Evolutionary conservation across 2,888 invertebrate genomes (phyloP).

Genomic region (Apotomis turbidana): DNA sequence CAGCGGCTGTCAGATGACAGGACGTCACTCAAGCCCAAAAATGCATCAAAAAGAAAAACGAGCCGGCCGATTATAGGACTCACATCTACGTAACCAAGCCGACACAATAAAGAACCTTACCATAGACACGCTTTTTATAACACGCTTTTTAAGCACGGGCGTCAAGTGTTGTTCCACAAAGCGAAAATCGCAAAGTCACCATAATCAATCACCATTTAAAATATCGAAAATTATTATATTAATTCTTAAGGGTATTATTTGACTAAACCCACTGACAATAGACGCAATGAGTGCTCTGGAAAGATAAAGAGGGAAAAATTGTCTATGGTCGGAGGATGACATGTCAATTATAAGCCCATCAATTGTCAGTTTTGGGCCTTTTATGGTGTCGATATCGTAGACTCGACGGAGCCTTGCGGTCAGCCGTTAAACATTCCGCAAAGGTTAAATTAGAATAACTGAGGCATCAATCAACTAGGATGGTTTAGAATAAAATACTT

Average conservation of each 20-base stretch:
- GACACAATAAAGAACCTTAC: slow-evolving; percentile 50
- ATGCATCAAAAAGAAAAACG: slow-evolving; percentile 38
- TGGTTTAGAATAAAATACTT: slow-evolving; percentile 27
- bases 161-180: slow-evolving; percentile 55
- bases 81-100: slow-evolving; percentile 15
- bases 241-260: slow-evolving; percentile 78
- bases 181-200: slow-evolving; percentile 68
- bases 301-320: slow-evolving; percentile 59
- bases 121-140: slow-evolving; percentile 53
- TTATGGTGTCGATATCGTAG: slow-evolving; percentile 56
- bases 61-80: slow-evolving; percentile 30
- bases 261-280: slow-evolving; percentile 77
- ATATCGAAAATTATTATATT: slow-evolving; percentile 80
- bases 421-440: slow-evolving; percentile 39
- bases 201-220: slow-evolving; percentile 81
- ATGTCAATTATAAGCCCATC: slow-evolving; percentile 79
- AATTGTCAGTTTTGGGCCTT: slow-evolving; percentile 59
- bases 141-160: slow-evolving; percentile 48
- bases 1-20: slow-evolving; percentile 51
- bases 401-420: slow-evolving; percentile 66
- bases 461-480: slow-evolving; percentile 27
- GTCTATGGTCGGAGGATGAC: slow-evolving; percentile 69
- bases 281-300: slow-evolving; percentile 69
- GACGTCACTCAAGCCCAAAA: slow-evolving; percentile 34
- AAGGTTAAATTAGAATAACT: slow-evolving; percentile 30